phyloP scores from a whole-genome alignment of 2,797 vertebrate species.

The Zenarchopterus dispar region DNA sequence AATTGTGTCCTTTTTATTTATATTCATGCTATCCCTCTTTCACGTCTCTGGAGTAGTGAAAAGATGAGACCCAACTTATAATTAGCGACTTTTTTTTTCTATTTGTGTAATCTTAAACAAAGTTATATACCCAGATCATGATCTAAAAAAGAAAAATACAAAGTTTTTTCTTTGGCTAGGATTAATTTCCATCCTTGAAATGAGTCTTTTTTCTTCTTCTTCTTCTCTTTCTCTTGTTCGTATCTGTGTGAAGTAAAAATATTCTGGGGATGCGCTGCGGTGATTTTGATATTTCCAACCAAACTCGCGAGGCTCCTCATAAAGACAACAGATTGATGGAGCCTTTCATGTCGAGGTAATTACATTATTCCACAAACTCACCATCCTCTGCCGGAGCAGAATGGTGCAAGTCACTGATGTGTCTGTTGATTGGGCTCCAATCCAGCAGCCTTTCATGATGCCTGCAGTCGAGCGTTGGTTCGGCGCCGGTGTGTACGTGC shows the following conservation, averaged over 20 bases:
- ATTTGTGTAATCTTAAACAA: too few species aligned
- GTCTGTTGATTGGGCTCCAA: conserved; percentile 52
- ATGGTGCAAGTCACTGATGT: conserved; percentile 43
- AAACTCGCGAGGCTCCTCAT: conserved; percentile 24
- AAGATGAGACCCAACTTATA: too few species aligned
- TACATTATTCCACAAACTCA: conserved; percentile 47
- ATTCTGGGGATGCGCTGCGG: conserved; percentile 18
- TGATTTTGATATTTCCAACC: conserved; percentile 35
- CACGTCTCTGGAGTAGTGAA: too few species aligned
- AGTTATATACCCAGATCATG: not conserved
- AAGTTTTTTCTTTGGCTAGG: not conserved
- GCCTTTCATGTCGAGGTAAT: conserved; percentile 64
- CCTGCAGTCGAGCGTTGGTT: conserved; percentile 35
- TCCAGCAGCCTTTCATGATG: conserved; percentile 47
- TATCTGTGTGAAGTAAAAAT: conserved; percentile 19
- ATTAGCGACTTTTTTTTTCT: too few species aligned
- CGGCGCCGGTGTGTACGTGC: conserved; percentile 7
- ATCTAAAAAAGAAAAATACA: conserved; percentile 2
- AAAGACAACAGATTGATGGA: conserved; percentile 49
- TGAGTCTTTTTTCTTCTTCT: not conserved
- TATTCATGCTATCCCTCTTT: too few species aligned
- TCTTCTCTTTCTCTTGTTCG: too few species aligned
- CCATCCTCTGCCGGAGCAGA: conserved; percentile 18
- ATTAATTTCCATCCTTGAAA: conserved; percentile 1
- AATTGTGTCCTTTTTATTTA: too few species aligned